phyloP scores from a whole-genome alignment of 2,888 invertebrate genomes.

The Anarsia innoxiella region DNA sequence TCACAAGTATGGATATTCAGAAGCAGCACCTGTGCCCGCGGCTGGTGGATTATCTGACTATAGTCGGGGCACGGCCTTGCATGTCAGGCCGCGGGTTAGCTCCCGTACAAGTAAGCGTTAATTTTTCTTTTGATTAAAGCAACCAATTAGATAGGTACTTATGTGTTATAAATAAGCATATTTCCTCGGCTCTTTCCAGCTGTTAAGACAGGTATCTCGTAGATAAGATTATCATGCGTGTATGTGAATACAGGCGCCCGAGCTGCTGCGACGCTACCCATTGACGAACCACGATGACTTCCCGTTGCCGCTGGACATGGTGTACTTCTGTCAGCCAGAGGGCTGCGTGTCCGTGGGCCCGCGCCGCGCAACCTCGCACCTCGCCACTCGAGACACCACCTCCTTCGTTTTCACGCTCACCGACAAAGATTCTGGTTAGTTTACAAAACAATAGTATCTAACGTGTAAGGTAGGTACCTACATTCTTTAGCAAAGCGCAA shows the following conservation, averaged over 20 bases:
- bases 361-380: constrained; percentile 74
- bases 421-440: constrained; percentile 96
- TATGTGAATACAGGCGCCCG: too few species aligned
- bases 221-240: too few species aligned
- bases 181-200: too few species aligned
- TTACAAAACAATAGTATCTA: too few species aligned
- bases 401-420: constrained; percentile 99
- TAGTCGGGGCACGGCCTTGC: constrained; percentile 92
- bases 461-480: too few species aligned
- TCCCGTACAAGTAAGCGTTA: constrained; percentile 81
- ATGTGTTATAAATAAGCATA: too few species aligned
- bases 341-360: constrained; percentile 96
- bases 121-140: neutral
- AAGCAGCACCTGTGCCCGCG: constrained; percentile 89
- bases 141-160: too few species aligned
- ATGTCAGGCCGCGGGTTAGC: constrained; percentile 79
- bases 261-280: constrained; percentile 95
- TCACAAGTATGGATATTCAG: constrained; percentile 74
- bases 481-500: too few species aligned
- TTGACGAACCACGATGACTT: constrained; percentile 98
- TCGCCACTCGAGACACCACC: constrained; percentile 87
- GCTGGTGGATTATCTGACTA: constrained; percentile 96
- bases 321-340: constrained; percentile 99
- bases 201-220: too few species aligned
- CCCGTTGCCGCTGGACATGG: constrained; percentile 97